Conservation (phyloP, 2,888 invertebrate species). For the Papilio protenor region DNA sequence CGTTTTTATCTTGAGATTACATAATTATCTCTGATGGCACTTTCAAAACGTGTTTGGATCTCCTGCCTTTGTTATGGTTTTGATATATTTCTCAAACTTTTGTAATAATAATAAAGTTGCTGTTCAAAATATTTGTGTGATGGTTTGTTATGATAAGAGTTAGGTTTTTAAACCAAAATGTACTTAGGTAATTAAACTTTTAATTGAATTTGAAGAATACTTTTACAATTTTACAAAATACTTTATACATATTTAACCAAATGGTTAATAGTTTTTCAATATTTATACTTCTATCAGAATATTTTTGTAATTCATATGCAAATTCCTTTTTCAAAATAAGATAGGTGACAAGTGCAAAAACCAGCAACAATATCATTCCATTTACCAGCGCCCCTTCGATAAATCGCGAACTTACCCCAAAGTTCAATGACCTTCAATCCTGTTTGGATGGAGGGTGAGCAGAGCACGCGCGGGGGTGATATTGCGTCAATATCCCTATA, state of each 20-base stretch:
- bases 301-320: neutral
- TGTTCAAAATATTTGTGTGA: neutral
- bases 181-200: too few species aligned
- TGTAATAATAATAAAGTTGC: neutral
- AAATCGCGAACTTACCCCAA: slow-evolving; percentile 40
- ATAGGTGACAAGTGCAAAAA: slow-evolving; percentile 40
- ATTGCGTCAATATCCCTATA: slow-evolving; percentile 12
- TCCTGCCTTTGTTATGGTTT: neutral
- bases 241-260: neutral
- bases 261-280: neutral
- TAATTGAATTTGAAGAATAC: too few species aligned
- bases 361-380: slow-evolving; percentile 32
- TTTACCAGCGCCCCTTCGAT: slow-evolving; percentile 36
- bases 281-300: neutral
- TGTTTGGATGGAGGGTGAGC: slow-evolving; percentile 43
- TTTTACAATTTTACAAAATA: too few species aligned
- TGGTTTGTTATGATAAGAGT: neutral
- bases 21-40: slow-evolving; percentile 10
- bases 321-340: slow-evolving; percentile 11
- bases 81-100: neutral
- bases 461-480: slow-evolving; percentile 22
- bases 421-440: slow-evolving; percentile 46
- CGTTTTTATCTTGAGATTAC: neutral
- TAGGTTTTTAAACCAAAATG: neutral
- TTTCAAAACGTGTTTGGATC: slow-evolving; percentile 4